Evolutionary conservation across 1,140 invertebrate species (phyloP).

Genomic region (Homalodisca vitripennis): DNA sequence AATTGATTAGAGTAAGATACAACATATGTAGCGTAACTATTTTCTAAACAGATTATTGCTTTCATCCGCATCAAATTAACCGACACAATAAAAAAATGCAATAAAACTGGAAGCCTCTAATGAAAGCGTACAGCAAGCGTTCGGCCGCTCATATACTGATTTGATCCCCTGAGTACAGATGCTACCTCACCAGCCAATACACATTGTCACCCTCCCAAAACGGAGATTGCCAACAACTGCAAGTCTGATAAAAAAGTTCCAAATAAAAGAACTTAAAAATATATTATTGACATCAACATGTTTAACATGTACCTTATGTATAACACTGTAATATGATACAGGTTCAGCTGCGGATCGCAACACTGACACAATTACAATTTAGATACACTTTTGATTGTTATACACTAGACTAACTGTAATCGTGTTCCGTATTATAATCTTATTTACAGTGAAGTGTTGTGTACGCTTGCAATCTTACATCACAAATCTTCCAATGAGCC

Average conservation of each 20-base stretch:
- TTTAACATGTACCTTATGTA: constrained; percentile 43
- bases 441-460: constrained; percentile 1
- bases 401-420: constrained; percentile 3
- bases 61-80: neutral
- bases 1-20: neutral
- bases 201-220: constrained; percentile 31
- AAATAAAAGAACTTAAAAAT: constrained; percentile 42
- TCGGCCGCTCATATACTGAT: neutral
- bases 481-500: constrained; percentile 1
- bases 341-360: neutral
- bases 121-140: neutral
- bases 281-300: constrained; percentile 42
- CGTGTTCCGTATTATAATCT: neutral
- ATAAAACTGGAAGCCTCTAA: neutral
- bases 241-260: constrained; percentile 35
- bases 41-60: constrained; percentile 5
- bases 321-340: constrained; percentile 26
- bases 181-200: neutral
- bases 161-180: constrained; percentile 18
- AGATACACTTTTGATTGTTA: constrained; percentile 18
- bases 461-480: neutral
- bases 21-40: too few relatives aligned
- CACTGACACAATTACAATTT: constrained; percentile 23
- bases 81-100: neutral
- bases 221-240: constrained; percentile 26